Conservation (phyloP, 2,797 vertebrate genomes). For the Intellagama lesueurii region DNA sequence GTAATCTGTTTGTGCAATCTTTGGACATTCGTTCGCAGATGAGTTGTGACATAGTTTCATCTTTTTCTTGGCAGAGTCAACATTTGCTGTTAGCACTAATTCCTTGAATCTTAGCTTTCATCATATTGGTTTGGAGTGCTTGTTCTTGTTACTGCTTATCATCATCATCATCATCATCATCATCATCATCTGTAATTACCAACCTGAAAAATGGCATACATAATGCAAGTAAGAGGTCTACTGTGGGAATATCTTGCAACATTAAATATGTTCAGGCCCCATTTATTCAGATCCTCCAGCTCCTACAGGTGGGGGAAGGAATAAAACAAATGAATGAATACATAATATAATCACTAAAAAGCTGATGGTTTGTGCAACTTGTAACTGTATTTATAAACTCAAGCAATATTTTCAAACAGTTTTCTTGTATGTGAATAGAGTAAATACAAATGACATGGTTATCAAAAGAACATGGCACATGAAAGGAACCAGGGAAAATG, state of each 20-base stretch:
- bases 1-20: too few species aligned
- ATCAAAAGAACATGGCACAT: not conserved
- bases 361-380: not conserved
- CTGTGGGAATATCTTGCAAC: constrained; percentile 94
- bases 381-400: not conserved
- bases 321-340: not conserved
- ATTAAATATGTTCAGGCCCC: constrained; percentile 97
- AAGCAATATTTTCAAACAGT: not conserved
- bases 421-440: not conserved
- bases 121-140: too few species aligned
- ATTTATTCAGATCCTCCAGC: constrained; percentile 95
- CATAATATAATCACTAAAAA: not conserved
- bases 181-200: constrained; percentile 34
- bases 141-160: too few species aligned
- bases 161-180: not conserved
- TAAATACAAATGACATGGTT: not conserved
- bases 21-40: too few species aligned
- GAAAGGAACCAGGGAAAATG: not conserved
- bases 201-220: constrained; percentile 98
- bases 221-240: constrained; percentile 94
- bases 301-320: constrained; percentile 80
- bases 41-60: too few species aligned
- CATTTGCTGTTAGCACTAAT: too few species aligned
- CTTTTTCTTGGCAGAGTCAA: too few species aligned
- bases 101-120: too few species aligned